Evolutionary conservation across 2,888 invertebrate species (phyloP).

Genomic region (Philereme vetulata): DNA sequence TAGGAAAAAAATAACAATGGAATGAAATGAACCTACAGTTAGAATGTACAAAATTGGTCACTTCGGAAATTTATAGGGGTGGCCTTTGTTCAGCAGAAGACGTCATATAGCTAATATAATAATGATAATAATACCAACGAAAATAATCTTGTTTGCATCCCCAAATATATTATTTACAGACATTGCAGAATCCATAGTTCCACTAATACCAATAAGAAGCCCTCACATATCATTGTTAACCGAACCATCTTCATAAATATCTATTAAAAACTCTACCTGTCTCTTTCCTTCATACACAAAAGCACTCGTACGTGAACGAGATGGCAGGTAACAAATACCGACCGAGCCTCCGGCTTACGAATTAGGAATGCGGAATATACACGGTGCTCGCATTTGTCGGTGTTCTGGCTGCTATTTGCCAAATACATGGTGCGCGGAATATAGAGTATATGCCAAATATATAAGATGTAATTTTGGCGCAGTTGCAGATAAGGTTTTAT

Average conservation of each 20-base stretch:
- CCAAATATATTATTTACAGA: constrained; percentile 4
- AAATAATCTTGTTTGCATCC: background rate
- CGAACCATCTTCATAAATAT: constrained; percentile 31
- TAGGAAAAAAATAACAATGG: too few species aligned
- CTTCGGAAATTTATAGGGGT: too few species aligned
- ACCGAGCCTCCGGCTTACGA: constrained; percentile 24
- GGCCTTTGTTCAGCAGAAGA: too few species aligned
- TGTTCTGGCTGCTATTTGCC: constrained; percentile 37
- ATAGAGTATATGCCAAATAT: constrained; percentile 4
- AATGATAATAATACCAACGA: too few species aligned
- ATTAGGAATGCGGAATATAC: constrained; percentile 33
- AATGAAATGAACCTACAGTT: too few species aligned
- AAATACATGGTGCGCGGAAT: constrained; percentile 23
- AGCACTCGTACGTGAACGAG: constrained; percentile 18
- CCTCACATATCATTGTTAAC: constrained; percentile 33
- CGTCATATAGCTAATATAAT: too few species aligned
- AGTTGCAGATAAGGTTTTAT: constrained; percentile 12
- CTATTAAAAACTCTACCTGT: constrained; percentile 30
- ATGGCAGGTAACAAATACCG: constrained; percentile 17
- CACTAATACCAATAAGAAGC: constrained; percentile 21
- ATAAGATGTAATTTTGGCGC: constrained; percentile 19
- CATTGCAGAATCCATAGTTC: constrained; percentile 5
- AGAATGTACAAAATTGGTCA: too few species aligned
- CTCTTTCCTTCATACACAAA: constrained; percentile 8
- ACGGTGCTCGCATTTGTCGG: constrained; percentile 37